Base-by-base conservation (phyloP, 2,797 vertebrate species). In the Sebastes dallii region DNA sequence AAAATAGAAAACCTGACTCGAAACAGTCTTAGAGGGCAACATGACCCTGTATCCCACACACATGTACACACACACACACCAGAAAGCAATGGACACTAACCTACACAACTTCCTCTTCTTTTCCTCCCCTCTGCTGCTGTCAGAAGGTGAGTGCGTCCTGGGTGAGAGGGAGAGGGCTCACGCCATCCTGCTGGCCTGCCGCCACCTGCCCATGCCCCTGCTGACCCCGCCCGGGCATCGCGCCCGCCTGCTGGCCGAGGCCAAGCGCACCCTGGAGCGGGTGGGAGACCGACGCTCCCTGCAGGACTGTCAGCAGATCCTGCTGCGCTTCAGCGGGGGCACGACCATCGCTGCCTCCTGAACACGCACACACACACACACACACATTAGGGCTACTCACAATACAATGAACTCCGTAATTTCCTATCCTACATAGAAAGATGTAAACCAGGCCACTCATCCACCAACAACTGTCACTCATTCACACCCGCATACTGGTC, bases 231-330 rank as follows among this genome's bases (percentile, higher is more conserved):
- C 98, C 0, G 97, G 98, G 70, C 98, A 99, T 94, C 96, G 97
- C 0, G 97, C 97, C 0, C 96, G 97, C 56, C 96, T 99, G 91
- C 95, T 99, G 89, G 98, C 98, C 0, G 98, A 99, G 88, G 98
- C 99, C 0, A 98, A 98, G 58, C 97, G 98, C 82, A 99, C 97
- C 4, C 93, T 99, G 94, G 98, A 99, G 96, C 97, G 98, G 3
- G 97, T 97, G 72, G 99, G 99, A 5, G 98, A 99, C 95, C 97
- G 96, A 0, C 97, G 98, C 10, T 98, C 97, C 2, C 96, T 98
- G 90, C 97, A 94, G 1, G 98, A 99, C 95, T 99, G 98, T 91
- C 98, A 99, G 89, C 97, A 99, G 92, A 97, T 99, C 93, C 95
- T 99, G 5, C 96, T 99, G 88, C 97, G 97, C 75, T 96, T 99